Evolutionary conservation across 2,797 vertebrate species (phyloP), one percentile per base, ranked within the genome.

Genomic region (Vireo griseus): DNA sequence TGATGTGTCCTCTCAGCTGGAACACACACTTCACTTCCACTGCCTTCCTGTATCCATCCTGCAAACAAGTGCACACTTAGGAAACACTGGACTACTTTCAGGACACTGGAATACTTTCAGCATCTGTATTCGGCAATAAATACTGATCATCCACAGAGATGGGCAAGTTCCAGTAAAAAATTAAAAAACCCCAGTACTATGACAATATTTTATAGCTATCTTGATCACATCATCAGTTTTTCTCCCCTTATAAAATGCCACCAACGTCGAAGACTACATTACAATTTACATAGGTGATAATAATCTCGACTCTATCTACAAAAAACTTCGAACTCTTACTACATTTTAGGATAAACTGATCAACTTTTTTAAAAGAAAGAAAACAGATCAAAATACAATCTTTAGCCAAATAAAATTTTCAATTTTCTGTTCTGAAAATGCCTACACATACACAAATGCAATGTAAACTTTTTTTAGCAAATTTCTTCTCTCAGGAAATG

Each of bases 1-100:
- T 99, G 95, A 99, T 99, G 87, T 99, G 99, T 69, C 99, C 99
- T 65, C 98, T 98, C 73, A 99, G 98, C 88, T 99, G 99, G 94
- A 99, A 99, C n/a, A 99, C 97, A 92, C 99, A 99, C 45, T 96
- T 94, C 11, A 97, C 98, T 63, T 98, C 98, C 4, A 91, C 71
- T 4, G 93, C 85, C 75, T 97, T 98, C 67, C 95, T 96, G 89
- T 80, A 97, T 13, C 97, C 95, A 75, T 97, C 98, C 98, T 98
- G 96, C 66, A 97, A 97, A 91, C 75, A 29, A 96, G 89, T 63
- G 75, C 47, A 94, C 54, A 93, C 66, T 91, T 57, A 92, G 0
- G 19, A 67, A 47, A 97, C 13, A 66, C 17, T n/a, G 42, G 83
- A 51, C 63, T 87, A 33, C 62, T 71, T 72, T 87, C 24, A 89